phyloP scores from a whole-genome alignment of 1,140 invertebrate species.

The Drosophila sproati region DNA sequence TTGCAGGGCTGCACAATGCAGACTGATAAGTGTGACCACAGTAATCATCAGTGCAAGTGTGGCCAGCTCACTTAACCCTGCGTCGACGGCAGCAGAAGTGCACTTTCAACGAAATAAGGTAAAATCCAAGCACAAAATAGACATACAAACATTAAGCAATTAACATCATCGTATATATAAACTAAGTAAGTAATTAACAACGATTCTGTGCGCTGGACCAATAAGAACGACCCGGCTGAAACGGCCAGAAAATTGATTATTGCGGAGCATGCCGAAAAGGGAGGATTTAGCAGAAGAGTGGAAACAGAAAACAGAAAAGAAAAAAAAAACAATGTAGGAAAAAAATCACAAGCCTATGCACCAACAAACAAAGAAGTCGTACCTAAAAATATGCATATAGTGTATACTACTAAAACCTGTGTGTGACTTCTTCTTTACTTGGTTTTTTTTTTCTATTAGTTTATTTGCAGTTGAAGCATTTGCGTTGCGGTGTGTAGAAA shows the following conservation, averaged over 20 bases:
- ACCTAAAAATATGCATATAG: conserved; percentile 34
- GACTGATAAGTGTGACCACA: conserved; percentile 7
- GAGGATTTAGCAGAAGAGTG: conserved; percentile 68
- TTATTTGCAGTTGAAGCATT: conserved; percentile 67
- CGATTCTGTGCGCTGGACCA: neutral
- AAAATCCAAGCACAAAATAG: conserved; percentile 59
- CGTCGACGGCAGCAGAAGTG: conserved; percentile 52
- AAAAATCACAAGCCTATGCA: conserved; percentile 49
- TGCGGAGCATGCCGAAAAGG: conserved; percentile 80
- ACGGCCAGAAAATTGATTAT: conserved; percentile 64
- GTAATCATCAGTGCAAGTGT: conserved; percentile 22
- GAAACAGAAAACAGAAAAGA: conserved; percentile 35
- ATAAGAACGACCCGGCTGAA: conserved; percentile 9
- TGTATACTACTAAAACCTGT: conserved; percentile 26
- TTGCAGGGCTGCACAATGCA: conserved; percentile 20
- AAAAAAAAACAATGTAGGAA: conserved; percentile 53
- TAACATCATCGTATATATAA: conserved; percentile 31
- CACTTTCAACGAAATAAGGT: conserved; percentile 81
- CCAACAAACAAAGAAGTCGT: conserved; percentile 67
- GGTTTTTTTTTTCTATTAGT: conserved; percentile 1
- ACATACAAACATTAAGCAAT: conserved; percentile 62
- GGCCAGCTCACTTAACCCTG: conserved; percentile 38
- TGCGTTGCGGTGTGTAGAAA: conserved; percentile 60
- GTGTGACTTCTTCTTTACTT: neutral
- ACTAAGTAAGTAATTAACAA: conserved; percentile 14